Base-by-base conservation (phyloP, 53 echinoderm and acorn worm species). In the Luidia sarsii region DNA sequence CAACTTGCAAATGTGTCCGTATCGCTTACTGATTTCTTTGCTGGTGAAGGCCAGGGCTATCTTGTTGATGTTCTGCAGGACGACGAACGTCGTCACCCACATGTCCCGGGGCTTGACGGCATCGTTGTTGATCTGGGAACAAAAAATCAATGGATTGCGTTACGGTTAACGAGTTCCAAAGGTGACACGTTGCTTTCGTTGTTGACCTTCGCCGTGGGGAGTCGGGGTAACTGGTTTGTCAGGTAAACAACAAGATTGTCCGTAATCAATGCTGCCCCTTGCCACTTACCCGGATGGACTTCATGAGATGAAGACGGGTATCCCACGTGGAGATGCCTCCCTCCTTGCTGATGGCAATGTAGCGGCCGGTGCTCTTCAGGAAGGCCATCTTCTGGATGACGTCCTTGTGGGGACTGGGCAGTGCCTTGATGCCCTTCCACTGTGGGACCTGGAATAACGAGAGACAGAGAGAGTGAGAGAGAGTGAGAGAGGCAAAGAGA, bases 11-110 rank as follows among this genome's bases (percentile, higher is more conserved):
- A 41, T 41, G 6, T 41, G 41, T 6, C 41, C 11, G 41, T 7
- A 41, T 6, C 3, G 84, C 91, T 74, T 82, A 96, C 97, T 66
- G 24, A 96, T 96, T 80, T 96, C 97, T 84, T 96, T 96, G 84
- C 97, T 96, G n/a, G 97, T 96, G 48, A 96, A 96, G 2, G 97
- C 70, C 5, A 96, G 72, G 2, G 97, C 97, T 70, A 96, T 96
- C 68, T 96, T 96, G 77, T 96, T 96, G 59, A 96, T 82, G 79
- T 96, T 93, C 63, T 96, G 97, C 16, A 96, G 80, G 1, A 96
- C 87, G 43, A 85, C 87, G 86, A 96, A 96, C 3, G 88, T 96
- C 34, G 97, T 96, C n/a, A 96, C 97, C 97, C 97, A 96, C 62
- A 96, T 83, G 59, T 96, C 97, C 61, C 97, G 82, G 45, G 97